Base-by-base conservation (phyloP, 2,888 invertebrate species). In the Dinocampus coccinellae region DNA sequence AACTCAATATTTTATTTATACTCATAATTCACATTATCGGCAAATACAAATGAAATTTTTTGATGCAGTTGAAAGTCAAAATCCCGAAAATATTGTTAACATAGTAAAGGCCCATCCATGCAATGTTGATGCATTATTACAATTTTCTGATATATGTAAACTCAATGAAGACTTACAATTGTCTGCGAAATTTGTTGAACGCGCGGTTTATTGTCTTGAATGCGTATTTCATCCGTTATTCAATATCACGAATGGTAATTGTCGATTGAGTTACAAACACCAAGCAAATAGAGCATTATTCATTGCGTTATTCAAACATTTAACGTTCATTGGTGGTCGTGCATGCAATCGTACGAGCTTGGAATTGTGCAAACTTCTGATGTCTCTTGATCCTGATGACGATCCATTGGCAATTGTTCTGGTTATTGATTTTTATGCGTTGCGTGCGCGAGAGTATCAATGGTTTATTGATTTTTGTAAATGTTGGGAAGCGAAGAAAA, bases 321-420 rank as follows among this genome's bases (percentile, higher is more conserved):
- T 96, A 74, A 90, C 91, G 70, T 94, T 93, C 83, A 91, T 96
- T 69, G 94, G 94, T 33, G 92, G 93, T 73, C 90, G 94, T 75
- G 95, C 95, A 4, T 96, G 95, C 86, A 93, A 93, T 82, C 84
- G 95, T 75, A 96, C 97, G 1, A 94, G 96, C n/a, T 89, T 97
- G 77, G 96, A 97, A 87, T 91, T 95, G 78, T 93, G 94, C 84
- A 97, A 97, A 88, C 87, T 96, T 57, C 88, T 97, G n/a, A 88
- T 96, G 69, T 92, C 92, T 13, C 87, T 95, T 63, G 94, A 95
- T 85, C 93, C 94, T 0, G 92, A 92, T 13, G 90, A 89, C 11
- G 95, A 95, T 88, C 95, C 95, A 1, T 82, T 95, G 69, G 94
- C 93, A n/a, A 90, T 92, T 55, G 90, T 94, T 72, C 89, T 96